These are phyloP conservation scores for Barnardius zonarius DNA, from an alignment of 2,113 vertebrate species.

Conservation along the genomic window DNA sequence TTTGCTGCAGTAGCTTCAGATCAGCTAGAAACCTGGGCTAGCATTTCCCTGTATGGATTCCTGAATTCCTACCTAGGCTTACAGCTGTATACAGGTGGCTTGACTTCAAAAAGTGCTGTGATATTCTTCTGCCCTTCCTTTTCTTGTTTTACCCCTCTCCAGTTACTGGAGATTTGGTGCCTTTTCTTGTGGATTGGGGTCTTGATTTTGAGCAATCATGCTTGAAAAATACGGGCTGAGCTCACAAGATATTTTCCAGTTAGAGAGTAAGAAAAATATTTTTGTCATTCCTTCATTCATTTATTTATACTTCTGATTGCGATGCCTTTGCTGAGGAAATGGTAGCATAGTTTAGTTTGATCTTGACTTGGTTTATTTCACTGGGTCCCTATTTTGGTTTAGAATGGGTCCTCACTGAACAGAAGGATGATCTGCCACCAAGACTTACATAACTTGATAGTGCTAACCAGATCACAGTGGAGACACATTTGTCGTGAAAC, in stretches of 20 bases:
- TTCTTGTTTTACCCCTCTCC: not conserved
- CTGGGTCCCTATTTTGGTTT: not conserved
- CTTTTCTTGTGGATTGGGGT: not conserved
- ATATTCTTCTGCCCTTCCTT: not conserved
- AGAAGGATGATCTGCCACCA: not conserved
- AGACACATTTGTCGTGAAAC: not conserved
- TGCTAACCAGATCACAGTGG: not conserved
- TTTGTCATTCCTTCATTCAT: not conserved
- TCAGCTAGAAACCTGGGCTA: not conserved
- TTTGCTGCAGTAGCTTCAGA: rapidly evolving
- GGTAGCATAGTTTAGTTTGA: not conserved
- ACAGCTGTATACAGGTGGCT: not conserved
- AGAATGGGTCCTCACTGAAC: not conserved
- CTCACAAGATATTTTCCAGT: not conserved
- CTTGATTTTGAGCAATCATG: not conserved
- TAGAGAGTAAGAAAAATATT: not conserved
- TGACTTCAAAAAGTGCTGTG: not conserved
- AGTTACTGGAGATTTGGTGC: not conserved
- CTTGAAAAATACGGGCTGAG: not conserved
- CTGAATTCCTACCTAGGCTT: not conserved
- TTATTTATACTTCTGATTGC: not conserved
- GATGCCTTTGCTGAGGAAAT: not conserved
- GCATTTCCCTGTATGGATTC: not conserved
- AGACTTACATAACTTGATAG: not conserved
- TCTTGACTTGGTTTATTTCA: not conserved